A percentile compares a stretch with the other conserved stretches of the same genome.
These are phyloP conservation scores for Gymnobelideus leadbeateri DNA, from an alignment of 2,113 vertebrate species.

Conservation along the genomic window DNA sequence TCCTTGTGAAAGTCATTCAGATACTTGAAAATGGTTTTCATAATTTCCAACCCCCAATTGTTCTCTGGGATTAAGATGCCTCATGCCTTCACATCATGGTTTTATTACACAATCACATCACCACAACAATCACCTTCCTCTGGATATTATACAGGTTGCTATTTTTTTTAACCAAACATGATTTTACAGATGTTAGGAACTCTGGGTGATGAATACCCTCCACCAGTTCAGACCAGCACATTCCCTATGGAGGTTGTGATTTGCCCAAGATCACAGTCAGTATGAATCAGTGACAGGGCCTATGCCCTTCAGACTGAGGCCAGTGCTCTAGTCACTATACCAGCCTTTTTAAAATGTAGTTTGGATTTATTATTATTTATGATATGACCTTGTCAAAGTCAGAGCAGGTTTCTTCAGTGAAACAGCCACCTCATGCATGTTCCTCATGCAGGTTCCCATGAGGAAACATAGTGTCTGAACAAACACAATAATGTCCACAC, in stretches of 20 bases:
- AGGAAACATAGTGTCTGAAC: background rate
- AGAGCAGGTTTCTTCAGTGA: background rate
- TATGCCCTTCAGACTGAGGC: background rate
- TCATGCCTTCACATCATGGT: background rate
- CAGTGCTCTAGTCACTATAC: background rate
- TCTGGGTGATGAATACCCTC: background rate
- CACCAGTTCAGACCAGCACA: background rate
- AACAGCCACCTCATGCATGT: background rate
- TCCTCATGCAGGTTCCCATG: background rate
- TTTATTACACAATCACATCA: background rate
- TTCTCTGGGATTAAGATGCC: background rate
- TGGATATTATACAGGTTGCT: background rate
- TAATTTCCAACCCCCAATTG: background rate
- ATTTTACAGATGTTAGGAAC: background rate
- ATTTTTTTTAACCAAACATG: background rate
- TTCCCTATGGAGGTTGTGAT: background rate
- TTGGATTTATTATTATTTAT: background rate
- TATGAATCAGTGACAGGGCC: background rate
- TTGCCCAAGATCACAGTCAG: background rate
- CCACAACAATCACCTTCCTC: background rate
- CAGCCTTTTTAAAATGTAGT: background rate
- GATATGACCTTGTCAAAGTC: background rate
- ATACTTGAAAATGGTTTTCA: background rate
- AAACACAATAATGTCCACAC: constrained; percentile 37
- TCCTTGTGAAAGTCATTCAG: background rate